These are phyloP conservation scores for Phaedon cochleariae DNA, from an alignment of 2,888 invertebrate species.

Conservation along the genomic window DNA sequence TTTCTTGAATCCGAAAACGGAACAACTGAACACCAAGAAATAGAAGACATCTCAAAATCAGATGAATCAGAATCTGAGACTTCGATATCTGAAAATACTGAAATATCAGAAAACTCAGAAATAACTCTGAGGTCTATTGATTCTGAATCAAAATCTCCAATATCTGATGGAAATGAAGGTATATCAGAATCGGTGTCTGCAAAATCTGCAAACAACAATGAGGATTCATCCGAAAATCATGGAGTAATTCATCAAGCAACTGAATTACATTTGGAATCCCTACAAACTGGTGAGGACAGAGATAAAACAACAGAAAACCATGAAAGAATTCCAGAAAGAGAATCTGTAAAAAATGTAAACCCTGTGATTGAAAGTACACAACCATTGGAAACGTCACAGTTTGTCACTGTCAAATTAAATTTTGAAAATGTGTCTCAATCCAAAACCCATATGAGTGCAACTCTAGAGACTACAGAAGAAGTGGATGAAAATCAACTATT, in stretches of 20 bases:
- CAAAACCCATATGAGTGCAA: conserved; percentile 20
- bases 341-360: too few relatives aligned
- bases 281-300: neutral
- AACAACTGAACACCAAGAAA: neutral
- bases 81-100: neutral
- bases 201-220: too few relatives aligned
- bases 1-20: too few relatives aligned
- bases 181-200: neutral
- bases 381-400: neutral
- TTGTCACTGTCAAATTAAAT: conserved; percentile 16
- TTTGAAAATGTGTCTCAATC: conserved; percentile 20
- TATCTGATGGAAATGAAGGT: neutral
- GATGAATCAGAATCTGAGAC: neutral
- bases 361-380: too few relatives aligned
- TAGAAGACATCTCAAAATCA: neutral
- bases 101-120: neutral
- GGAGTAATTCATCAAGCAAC: too few relatives aligned
- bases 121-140: too few relatives aligned
- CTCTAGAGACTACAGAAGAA: conserved; percentile 14
- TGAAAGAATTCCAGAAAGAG: neutral
- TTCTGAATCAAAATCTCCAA: too few relatives aligned
- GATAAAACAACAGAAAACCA: neutral
- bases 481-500: conserved; percentile 19
- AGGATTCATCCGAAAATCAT: too few relatives aligned
- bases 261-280: too few relatives aligned